These are phyloP conservation scores for Eristalinus sepulchralis DNA, from an alignment of 2,888 invertebrate genomes.

Conservation along the genomic window DNA sequence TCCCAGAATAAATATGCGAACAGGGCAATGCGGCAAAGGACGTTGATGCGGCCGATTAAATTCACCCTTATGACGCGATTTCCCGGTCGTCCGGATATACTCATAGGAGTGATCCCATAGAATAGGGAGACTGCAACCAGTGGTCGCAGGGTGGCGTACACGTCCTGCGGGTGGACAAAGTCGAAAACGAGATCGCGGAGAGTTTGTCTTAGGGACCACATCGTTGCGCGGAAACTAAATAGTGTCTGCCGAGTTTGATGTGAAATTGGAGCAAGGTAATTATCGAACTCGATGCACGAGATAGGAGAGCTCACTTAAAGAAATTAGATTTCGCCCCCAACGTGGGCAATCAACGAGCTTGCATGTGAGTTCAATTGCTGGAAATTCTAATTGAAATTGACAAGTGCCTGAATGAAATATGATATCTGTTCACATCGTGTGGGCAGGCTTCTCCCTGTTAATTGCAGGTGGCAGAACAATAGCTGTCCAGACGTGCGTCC, in stretches of 20 bases:
- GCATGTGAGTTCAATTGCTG: background rate
- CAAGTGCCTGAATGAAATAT: background rate
- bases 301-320: background rate
- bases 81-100: constrained; percentile 72
- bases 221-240: background rate
- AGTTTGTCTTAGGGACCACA: background rate
- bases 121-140: constrained; percentile 76
- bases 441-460: background rate
- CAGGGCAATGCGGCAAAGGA: constrained; percentile 75
- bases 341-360: background rate
- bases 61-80: constrained; percentile 73
- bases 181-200: background rate
- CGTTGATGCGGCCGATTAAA: constrained; percentile 76
- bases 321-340: background rate
- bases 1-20: constrained; percentile 76
- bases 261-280: background rate
- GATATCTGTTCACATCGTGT: background rate
- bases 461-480: too few relatives aligned
- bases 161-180: constrained; percentile 10
- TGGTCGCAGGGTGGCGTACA: constrained; percentile 73
- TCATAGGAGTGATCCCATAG: constrained; percentile 77
- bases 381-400: background rate
- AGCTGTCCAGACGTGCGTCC: too few relatives aligned
- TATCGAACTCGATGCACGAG: background rate
- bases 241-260: background rate